Percentiles rank a stretch among this genome's conserved stretches.
Evolutionary conservation across 2,113 vertebrate species (phyloP).

Genomic region (Dasyprocta punctata): DNA sequence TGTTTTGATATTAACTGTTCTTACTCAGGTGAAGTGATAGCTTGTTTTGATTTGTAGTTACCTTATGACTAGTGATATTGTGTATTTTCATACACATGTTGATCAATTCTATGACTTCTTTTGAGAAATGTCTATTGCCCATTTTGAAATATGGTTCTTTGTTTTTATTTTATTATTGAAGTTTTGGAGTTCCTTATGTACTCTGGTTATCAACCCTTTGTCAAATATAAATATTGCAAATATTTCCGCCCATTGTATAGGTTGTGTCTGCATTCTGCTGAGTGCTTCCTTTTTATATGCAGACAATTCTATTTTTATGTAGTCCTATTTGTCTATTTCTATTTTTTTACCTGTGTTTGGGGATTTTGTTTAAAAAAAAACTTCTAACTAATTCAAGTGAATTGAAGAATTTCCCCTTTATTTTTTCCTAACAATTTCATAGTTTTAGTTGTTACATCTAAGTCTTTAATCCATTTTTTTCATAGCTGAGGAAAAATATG

Average conservation of each 20-base stretch:
- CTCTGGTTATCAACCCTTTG: neutral
- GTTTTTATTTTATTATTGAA: neutral
- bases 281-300: no score
- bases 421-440: neutral
- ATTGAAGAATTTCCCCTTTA: no score
- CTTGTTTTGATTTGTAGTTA: neutral
- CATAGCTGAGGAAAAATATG: no score
- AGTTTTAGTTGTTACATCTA: no score
- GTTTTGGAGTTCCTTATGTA: neutral
- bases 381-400: no score
- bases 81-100: neutral
- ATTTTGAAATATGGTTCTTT: neutral
- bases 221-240: no score
- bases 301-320: neutral
- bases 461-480: no score
- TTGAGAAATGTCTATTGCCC: neutral
- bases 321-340: neutral
- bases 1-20: neutral
- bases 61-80: neutral
- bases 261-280: no score
- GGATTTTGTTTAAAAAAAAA: no score
- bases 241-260: no score
- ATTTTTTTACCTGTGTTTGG: neutral
- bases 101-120: neutral
- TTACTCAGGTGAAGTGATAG: neutral